A percentile compares a stretch with the other conserved stretches of the same genome.
Evolutionary conservation across 2,113 vertebrate species (phyloP).

Genomic region (Cottus gobio): DNA sequence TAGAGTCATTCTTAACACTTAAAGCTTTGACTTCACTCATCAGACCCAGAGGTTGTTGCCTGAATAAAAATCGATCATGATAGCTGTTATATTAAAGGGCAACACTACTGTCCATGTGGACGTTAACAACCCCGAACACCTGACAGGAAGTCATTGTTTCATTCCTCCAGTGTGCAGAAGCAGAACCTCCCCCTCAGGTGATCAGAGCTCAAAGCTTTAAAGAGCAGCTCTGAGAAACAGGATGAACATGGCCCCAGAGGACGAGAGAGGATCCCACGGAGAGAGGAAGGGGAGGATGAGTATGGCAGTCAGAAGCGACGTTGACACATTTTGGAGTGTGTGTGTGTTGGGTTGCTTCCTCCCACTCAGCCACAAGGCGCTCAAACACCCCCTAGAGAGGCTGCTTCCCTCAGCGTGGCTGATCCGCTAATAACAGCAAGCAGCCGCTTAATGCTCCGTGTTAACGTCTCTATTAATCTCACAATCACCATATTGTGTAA

Average conservation of each 20-base stretch:
- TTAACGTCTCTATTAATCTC: slow-evolving; percentile 37
- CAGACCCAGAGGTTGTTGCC: too few species aligned
- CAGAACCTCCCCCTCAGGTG: too few species aligned
- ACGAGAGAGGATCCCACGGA: not conserved
- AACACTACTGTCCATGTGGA: too few species aligned
- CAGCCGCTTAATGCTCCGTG: slow-evolving; percentile 10
- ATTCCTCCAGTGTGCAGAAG: too few species aligned
- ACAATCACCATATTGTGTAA: not conserved
- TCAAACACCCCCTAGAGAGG: not conserved
- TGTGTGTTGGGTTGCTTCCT: not conserved
- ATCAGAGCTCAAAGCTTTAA: slow-evolving; percentile 6
- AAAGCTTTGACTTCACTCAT: too few species aligned
- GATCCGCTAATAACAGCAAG: not conserved
- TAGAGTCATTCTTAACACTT: too few species aligned
- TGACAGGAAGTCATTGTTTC: too few species aligned
- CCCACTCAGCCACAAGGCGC: not conserved
- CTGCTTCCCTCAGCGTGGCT: not conserved
- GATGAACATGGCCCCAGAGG: not conserved
- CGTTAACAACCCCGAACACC: too few species aligned
- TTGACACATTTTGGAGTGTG: too few species aligned
- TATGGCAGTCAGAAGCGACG: not conserved
- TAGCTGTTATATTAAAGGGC: too few species aligned
- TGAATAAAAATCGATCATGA: too few species aligned
- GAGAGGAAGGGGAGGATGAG: not conserved
- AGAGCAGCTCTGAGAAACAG: not conserved